Evolutionary conservation across 2,888 invertebrate genomes (phyloP).

Genomic region (Microctonus aethiopoides): DNA sequence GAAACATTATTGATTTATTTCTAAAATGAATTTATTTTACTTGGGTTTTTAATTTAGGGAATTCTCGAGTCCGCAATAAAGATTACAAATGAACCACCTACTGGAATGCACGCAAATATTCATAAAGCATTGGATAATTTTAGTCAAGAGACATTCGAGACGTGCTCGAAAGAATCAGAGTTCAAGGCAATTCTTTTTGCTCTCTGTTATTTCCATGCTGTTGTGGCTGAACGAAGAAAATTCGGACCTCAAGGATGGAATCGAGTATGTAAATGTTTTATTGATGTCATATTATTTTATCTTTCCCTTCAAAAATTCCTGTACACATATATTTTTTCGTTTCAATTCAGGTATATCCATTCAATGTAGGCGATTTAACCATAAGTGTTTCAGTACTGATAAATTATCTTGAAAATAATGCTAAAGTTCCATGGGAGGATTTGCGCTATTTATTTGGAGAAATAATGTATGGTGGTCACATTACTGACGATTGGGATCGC

Average conservation of each 20-base stretch:
- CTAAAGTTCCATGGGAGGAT: constrained; percentile 93
- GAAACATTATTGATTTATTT: neutral
- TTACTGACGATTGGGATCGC: constrained; percentile 96
- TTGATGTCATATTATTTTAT: neutral
- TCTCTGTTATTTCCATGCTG: constrained; percentile 94
- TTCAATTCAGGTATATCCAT: constrained; percentile 72
- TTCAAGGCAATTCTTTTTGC: constrained; percentile 91
- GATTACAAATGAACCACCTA: constrained; percentile 96
- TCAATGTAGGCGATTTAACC: constrained; percentile 87
- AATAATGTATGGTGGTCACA: constrained; percentile 98
- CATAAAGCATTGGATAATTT: constrained; percentile 94
- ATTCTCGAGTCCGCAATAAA: constrained; percentile 94
- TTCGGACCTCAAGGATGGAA: constrained; percentile 97
- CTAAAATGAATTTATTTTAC: constrained; percentile 47
- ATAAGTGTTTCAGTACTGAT: constrained; percentile 91
- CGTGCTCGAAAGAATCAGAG: constrained; percentile 92
- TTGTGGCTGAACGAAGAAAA: constrained; percentile 90
- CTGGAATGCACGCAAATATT: constrained; percentile 93
- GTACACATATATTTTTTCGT: no score
- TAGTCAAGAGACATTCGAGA: constrained; percentile 90
- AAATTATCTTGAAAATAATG: constrained; percentile 91
- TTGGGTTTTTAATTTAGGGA: constrained; percentile 82
- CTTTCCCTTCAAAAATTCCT: neutral
- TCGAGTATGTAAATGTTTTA: constrained; percentile 64
- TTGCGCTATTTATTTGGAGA: constrained; percentile 93